Base-by-base conservation (phyloP, 2,797 vertebrate species). In the Myiotriccus ornatus region DNA sequence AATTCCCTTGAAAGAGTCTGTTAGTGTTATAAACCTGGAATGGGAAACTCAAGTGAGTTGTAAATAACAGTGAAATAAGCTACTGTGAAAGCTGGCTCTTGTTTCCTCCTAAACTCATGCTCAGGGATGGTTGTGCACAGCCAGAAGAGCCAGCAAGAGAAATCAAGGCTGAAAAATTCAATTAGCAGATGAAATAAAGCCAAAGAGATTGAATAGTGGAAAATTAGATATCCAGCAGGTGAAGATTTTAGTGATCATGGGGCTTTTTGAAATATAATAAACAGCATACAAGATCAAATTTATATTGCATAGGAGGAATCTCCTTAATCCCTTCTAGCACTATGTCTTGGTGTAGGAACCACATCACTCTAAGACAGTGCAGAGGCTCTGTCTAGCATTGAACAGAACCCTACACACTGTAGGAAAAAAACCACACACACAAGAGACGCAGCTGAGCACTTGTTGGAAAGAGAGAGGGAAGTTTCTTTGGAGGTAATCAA, bases 151-250 rank as follows among this genome's bases (percentile, higher is more conserved):
- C 76, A 84, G 62, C 52, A 87, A 80, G 30, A 71, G 64, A 92
- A 95, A 95, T 60, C n/a, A 93, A 57, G 53, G 43, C 64, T 91
- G 68, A 77, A 77, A 93, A 89, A 57, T n/a, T 57, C 80, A 92
- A 95, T 92, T 83, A 87, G 56, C n/a, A 87, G 34, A 82, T 75
- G 46, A 93, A 93, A 87, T 24, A 10, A 10, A 95, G 56, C 68
- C 90, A 84, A 87, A 46, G 15, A 91, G 62, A 84, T 12, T 21
- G 34, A 87, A 74, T 34, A 7, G n/a, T 23, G 23, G 46, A 80
- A 94, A 95, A 91, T 37, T 1, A 76, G 49, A 83, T 64, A 91
- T 18, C 30, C 59, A 84, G 49, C 59, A 83, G 49, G 56, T 74
- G 27, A 94, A 89, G 62, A 83, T 50, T 79, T 93, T 44, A 49